These are phyloP conservation scores for Heliothis subflexa DNA, from an alignment of 1,140 invertebrate genomes.

Conservation along the genomic window DNA sequence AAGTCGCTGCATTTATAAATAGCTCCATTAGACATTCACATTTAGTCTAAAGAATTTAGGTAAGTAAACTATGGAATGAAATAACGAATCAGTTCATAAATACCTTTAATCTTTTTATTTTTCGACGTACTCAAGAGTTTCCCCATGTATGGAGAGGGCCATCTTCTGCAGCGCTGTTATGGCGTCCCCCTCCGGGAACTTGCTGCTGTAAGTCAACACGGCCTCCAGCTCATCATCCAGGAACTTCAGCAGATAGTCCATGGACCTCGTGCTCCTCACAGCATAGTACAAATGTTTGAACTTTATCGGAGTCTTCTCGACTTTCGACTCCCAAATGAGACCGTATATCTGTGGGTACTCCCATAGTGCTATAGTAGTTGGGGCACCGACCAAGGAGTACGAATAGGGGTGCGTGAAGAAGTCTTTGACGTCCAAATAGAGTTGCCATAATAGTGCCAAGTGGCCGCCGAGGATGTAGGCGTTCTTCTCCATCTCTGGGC, in stretches of 20 bases:
- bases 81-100: slow-evolving; percentile 13
- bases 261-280: slow-evolving; percentile 71
- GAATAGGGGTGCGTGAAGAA: slow-evolving; percentile 78
- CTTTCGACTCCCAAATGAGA: slow-evolving; percentile 78
- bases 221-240: slow-evolving; percentile 73
- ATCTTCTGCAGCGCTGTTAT: slow-evolving; percentile 74
- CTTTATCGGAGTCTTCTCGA: slow-evolving; percentile 71
- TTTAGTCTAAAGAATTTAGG: background rate
- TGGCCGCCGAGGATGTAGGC: slow-evolving; percentile 94
- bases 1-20: background rate
- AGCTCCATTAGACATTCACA: background rate
- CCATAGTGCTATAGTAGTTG: slow-evolving; percentile 92
- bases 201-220: slow-evolving; percentile 67
- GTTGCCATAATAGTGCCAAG: slow-evolving; percentile 93
- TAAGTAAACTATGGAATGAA: slow-evolving; percentile 5
- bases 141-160: slow-evolving; percentile 72
- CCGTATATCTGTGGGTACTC: slow-evolving; percentile 89
- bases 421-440: slow-evolving; percentile 86
- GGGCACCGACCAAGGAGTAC: slow-evolving; percentile 91
- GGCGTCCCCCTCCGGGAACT: slow-evolving; percentile 76
- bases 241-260: slow-evolving; percentile 74
- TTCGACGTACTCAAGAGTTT: slow-evolving; percentile 75
- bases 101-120: slow-evolving; percentile 57
- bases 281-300: slow-evolving; percentile 76
- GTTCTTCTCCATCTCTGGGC: slow-evolving; percentile 87